phyloP scores from a whole-genome alignment of 1,140 invertebrate species.

The Lucilia cuprina region DNA sequence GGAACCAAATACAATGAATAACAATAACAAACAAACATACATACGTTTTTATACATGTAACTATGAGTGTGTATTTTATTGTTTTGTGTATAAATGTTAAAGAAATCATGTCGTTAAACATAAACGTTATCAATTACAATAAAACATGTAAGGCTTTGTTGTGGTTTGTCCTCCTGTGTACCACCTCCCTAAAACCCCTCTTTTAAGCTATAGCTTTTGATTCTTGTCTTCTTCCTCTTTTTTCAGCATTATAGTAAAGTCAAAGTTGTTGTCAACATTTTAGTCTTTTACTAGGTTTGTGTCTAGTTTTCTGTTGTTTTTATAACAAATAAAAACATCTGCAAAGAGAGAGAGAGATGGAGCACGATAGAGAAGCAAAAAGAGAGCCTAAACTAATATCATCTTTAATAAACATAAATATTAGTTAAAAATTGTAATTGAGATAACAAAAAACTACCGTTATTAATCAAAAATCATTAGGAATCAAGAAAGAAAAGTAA shows the following conservation, averaged over 20 bases:
- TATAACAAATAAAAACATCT: neutral
- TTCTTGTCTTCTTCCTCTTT: neutral
- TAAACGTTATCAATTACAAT: conserved; percentile 18
- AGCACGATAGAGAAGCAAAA: too few relatives aligned
- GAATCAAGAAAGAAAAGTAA: too few relatives aligned
- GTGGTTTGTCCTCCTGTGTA: neutral
- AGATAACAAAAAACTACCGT: neutral
- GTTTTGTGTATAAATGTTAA: neutral
- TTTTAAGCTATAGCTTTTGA: neutral
- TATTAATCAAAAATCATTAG: too few relatives aligned
- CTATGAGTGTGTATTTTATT: neutral
- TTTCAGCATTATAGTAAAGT: neutral
- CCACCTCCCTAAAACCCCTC: too few relatives aligned
- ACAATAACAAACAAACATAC: neutral
- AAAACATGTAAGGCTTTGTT: conserved; percentile 15
- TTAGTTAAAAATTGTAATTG: neutral
- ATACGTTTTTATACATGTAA: neutral
- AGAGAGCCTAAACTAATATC: neutral
- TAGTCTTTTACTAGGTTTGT: neutral
- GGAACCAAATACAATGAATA: neutral
- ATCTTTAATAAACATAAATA: neutral
- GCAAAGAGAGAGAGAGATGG: neutral
- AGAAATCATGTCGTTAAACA: conserved; percentile 13
- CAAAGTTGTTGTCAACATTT: neutral
- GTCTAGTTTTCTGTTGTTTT: neutral